phyloP scores from a whole-genome alignment of 2,888 invertebrate species.

The Globia sparganii region DNA sequence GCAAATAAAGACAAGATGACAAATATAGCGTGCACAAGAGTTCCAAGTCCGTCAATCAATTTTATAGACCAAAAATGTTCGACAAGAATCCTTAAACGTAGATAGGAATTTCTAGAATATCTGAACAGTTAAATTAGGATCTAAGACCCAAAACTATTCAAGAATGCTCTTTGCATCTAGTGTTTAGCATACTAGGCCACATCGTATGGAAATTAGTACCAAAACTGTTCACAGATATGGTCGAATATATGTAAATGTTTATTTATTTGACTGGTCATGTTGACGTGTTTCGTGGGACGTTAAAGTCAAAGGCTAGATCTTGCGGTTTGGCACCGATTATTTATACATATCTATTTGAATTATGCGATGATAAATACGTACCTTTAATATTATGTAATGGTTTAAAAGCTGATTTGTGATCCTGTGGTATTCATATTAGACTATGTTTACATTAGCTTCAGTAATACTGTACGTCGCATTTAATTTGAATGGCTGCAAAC shows the following conservation, averaged over 20 bases:
- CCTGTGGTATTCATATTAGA: not conserved
- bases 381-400: not conserved
- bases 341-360: not conserved
- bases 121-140: constrained; percentile 34
- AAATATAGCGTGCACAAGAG: not conserved
- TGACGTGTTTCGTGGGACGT: not conserved
- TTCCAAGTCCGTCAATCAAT: constrained; percentile 6
- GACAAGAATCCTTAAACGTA: not conserved
- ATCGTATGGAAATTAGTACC: constrained; percentile 49
- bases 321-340: not conserved
- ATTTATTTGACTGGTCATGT: constrained; percentile 33
- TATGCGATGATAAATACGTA: not conserved
- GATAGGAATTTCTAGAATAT: constrained; percentile 41
- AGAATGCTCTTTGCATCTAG: constrained; percentile 45
- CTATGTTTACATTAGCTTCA: not conserved
- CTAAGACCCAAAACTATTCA: constrained; percentile 36
- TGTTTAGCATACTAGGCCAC: constrained; percentile 58
- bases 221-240: constrained; percentile 29
- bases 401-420: not conserved
- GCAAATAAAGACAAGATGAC: not conserved
- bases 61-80: constrained; percentile 11
- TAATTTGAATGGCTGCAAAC: not conserved
- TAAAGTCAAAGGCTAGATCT: constrained; percentile 38
- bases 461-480: not conserved
- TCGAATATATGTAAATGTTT: constrained; percentile 42